Base-by-base conservation (phyloP, 2,113 vertebrate species). In the Cacatua alba region DNA sequence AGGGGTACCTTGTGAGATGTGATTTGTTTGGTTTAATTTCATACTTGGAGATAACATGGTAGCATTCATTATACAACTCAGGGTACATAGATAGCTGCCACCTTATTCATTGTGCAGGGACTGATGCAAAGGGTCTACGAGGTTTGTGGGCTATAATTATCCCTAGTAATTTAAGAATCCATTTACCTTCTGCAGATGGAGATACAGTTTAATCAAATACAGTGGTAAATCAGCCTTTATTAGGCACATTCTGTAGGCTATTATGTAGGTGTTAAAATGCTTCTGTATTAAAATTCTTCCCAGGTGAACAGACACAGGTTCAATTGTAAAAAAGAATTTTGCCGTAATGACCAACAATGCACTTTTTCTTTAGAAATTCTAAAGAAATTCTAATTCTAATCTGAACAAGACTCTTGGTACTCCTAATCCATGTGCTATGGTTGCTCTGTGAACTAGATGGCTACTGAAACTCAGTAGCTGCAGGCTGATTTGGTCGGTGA, bases 201-300 rank as follows among this genome's bases (percentile, higher is more conserved):
- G 95, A 92, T 93, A 78, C 53, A 81, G 33, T 75, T 96, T 95
- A 96, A 96, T 95, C 94, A 95, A 95, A 82, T 76, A 44, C 11
- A 12, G 89, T 62, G 93, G 80, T 97, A 96, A 97, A 96, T 96
- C 96, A 94, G 94, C 87, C 92, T 96, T 96, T 96, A 96, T 96
- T 96, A 95, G 93, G 85, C 68, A 88, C 92, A 60, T 86, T 92
- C 92, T 92, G 63, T 51, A 59, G 94, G 82, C 92, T 94, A 83
- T 97, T 96, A 92, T 92, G 94, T 74, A 92, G 96, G 92, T 96
- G 93, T 92, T 93, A 64, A 91, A 95, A 94, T 91, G 83, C 69
- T 63, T 69, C 88, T 78, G 65, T 78, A 74, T 88, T 93, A 93
- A 88, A 93, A 90, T 70, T 46, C 28, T 86, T 96, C 87, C 88